Evolutionary conservation across 2,113 vertebrate species (phyloP), one percentile per base, ranked within the genome.

Genomic region (Capreolus pygargus): DNA sequence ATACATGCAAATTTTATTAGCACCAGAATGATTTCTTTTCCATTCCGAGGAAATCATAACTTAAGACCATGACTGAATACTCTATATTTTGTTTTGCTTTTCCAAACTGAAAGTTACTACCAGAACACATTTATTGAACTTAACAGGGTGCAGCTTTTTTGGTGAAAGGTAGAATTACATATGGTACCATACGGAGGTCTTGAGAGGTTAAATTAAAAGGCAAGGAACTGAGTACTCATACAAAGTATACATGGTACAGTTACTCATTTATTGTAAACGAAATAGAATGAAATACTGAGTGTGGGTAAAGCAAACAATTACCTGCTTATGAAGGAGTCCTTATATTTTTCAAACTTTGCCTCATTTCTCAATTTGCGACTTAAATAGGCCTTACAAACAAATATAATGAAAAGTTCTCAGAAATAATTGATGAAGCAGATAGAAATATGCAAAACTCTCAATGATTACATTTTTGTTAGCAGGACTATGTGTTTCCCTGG

Each of bases 1-100:
- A 60, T 64, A 74, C 60, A 91, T 86, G 92, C 84, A 98, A 97
- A 96, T 98, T 92, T 95, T 95, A 97, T 98, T 98, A 97, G 60
- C 64, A 67, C 25, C 84, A 97, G 52, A 95, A 87, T 92, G 16
- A 89, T 96, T 97, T 97, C 89, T 97, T 85, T 96, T 97, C 86
- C 90, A 81, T 89, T 98, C 82, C 67, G 79, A 93, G 57, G n/a
- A 97, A 84, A 61, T 94, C 74, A 82, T 84, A 97, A 97, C 5
- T n/a, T 58, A 90, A 39, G 11, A 92, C 86, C 92, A 93, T 79
- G 33, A 64, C 67, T 86, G 58, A 97, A 64, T 96, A 85, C 47
- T 70, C 64, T 95, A 82, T 90, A 94, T 86, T 93, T 94, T 97
- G 50, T 57, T 96, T 97, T 94, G 81, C 84, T 78, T 97, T 96